Percentiles rank a stretch among this genome's conserved stretches.
phyloP scores from a whole-genome alignment of 2,888 invertebrate genomes.

The Diaphora mendica region DNA sequence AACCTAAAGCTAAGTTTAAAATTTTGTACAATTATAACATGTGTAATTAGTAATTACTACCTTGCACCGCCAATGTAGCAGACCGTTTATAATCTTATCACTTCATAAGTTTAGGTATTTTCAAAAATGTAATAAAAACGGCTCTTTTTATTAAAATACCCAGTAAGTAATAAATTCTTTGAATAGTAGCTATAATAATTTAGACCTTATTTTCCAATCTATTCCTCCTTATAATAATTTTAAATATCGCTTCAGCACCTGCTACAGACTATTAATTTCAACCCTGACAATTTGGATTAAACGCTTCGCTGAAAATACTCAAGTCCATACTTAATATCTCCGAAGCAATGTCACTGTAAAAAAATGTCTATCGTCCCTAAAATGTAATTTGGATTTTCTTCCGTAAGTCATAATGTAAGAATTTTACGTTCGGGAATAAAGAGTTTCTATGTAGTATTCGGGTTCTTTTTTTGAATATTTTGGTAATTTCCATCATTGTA shows the following conservation, averaged over 20 bases:
- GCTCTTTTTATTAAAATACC: not conserved
- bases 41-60: no score
- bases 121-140: not conserved
- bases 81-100: not conserved
- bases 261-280: slow-evolving; percentile 39
- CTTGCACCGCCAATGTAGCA: not conserved
- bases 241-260: slow-evolving; percentile 43
- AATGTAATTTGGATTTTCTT: slow-evolving; percentile 11
- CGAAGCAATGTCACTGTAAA: slow-evolving; percentile 2
- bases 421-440: slow-evolving; percentile 1
- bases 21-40: no score
- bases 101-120: not conserved
- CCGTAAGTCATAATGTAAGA: slow-evolving; percentile 14
- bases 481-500: slow-evolving; percentile 27
- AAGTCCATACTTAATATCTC: slow-evolving; percentile 10
- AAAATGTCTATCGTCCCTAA: not conserved
- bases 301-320: slow-evolving; percentile 13
- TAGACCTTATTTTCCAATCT: not conserved
- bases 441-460: slow-evolving; percentile 2
- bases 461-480: slow-evolving; percentile 26
- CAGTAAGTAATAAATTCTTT: no score
- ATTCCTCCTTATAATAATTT: slow-evolving; percentile 4
- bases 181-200: no score
- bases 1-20: no score
- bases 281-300: slow-evolving; percentile 22